Percentiles rank a stretch among this genome's conserved stretches.
phyloP scores from a whole-genome alignment of 2,888 invertebrate genomes.

The Itoplectis maculator region DNA sequence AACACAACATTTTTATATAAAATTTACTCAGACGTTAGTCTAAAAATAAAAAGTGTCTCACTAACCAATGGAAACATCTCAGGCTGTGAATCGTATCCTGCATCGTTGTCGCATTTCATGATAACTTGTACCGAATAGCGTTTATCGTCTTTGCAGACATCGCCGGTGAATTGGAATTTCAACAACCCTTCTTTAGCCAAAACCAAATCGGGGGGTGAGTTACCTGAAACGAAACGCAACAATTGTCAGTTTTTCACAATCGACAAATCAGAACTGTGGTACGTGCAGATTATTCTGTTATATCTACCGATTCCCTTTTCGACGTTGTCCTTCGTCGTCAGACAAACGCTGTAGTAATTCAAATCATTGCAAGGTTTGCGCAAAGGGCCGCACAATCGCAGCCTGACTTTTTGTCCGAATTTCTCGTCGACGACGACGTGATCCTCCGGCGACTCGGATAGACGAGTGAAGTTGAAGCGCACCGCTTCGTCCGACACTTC shows the following conservation, averaged over 20 bases:
- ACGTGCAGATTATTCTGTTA: background rate
- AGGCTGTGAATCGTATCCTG: slow-evolving; percentile 68
- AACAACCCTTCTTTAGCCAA: slow-evolving; percentile 64
- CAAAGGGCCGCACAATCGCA: slow-evolving; percentile 75
- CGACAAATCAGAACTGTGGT: background rate
- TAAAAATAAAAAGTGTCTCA: slow-evolving; percentile 25
- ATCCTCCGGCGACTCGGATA: slow-evolving; percentile 66
- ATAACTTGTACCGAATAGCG: slow-evolving; percentile 74
- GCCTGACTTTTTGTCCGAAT: slow-evolving; percentile 64
- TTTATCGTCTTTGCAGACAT: slow-evolving; percentile 68
- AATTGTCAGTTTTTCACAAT: slow-evolving; percentile 9
- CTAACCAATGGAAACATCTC: slow-evolving; percentile 72
- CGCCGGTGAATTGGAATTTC: slow-evolving; percentile 75
- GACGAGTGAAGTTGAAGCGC: slow-evolving; percentile 69
- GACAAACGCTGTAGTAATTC: slow-evolving; percentile 75
- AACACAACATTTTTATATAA: background rate
- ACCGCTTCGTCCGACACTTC: background rate
- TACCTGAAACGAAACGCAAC: slow-evolving; percentile 71
- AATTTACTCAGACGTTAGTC: no score
- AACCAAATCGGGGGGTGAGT: slow-evolving; percentile 69
- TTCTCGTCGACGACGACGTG: slow-evolving; percentile 53
- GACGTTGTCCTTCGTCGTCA: slow-evolving; percentile 68
- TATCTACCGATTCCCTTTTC: slow-evolving; percentile 77
- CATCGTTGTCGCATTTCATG: slow-evolving; percentile 77
- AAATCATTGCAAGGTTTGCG: slow-evolving; percentile 73